A percentile compares a stretch with the other conserved stretches of the same genome.
These are phyloP conservation scores for Pocota personata DNA, from an alignment of 2,888 invertebrate genomes.

Conservation along the genomic window DNA sequence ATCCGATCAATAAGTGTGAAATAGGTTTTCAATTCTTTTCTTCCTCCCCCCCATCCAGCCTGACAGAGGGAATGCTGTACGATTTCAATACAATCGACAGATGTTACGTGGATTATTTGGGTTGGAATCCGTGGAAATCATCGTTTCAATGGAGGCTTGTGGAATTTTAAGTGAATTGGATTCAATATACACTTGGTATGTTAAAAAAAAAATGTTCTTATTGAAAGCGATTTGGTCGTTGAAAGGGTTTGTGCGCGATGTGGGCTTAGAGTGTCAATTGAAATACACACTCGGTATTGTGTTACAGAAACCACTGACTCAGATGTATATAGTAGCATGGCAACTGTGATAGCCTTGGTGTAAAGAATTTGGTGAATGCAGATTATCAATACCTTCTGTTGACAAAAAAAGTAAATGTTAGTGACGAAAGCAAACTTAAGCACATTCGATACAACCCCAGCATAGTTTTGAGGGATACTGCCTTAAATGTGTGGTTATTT, in stretches of 20 bases:
- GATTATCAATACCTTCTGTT: neutral
- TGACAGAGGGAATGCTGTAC: constrained; percentile 21
- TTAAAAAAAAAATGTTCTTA: neutral
- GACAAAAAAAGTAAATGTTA: neutral
- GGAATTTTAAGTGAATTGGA: constrained; percentile 68
- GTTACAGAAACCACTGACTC: neutral
- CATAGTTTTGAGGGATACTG: too few relatives aligned
- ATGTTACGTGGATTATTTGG: constrained; percentile 37
- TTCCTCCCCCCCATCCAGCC: neutral
- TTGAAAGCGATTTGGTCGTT: constrained; percentile 13
- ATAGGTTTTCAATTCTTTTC: constrained; percentile 50
- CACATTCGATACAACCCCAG: too few relatives aligned
- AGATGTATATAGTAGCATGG: neutral
- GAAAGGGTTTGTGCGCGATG: neutral
- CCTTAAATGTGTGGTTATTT: too few relatives aligned
- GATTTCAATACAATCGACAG: constrained; percentile 40
- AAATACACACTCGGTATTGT: neutral
- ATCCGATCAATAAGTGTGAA: constrained; percentile 71
- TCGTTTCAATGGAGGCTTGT: constrained; percentile 26
- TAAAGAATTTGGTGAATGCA: neutral
- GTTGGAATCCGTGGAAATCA: constrained; percentile 22
- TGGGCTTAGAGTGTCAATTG: neutral
- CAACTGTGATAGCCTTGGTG: neutral
- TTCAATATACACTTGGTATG: neutral
- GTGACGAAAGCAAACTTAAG: neutral